Evolutionary conservation across 2,888 invertebrate species (phyloP), one percentile per base, ranked within the genome.

Genomic region (Epirrhoe alternata): DNA sequence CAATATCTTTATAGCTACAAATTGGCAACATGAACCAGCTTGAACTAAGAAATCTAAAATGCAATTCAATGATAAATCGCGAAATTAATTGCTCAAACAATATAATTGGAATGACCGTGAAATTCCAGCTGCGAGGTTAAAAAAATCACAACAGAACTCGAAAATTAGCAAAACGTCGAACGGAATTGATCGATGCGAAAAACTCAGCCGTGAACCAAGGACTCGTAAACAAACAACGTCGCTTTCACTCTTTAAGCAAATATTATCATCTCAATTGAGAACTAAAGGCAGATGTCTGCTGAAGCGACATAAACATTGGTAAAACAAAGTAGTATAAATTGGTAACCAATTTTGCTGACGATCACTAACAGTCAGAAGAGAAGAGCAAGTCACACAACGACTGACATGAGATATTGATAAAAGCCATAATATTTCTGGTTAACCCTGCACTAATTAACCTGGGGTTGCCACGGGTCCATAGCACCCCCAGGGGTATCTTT

Each of bases 231-330:
- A 68, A 50, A 57, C 50, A 5, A 53, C 35, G 50, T 38, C 64
- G 56, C 60, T 70, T 64, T 64, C 61, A 68, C 17, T 59, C 65
- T 52, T 57, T 70, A 73, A 56, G 68, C 75, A 77, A 81, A 81
- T 75, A 79, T 77, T 74, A 71, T 74, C 45, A 47, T 70, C 58
- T 53, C 57, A 8, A 17, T 24, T 64, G 61, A 53, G 50, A 35
- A 50, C 59, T 66, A 6, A 50, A 17, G 62, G 45, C 42, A 16
- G 14, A 17, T 51, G 55, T 66, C 52, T 57, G 30, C 62, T 51
- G 30, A 33, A 65, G 30, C 52, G 12, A 42, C 7, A 35, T 35
- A n/a, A n/a, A n/a, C 35, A 35, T 35, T 35, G 35, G 35, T 38
- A 2, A 38, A 24, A 1, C 24, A 24, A 24, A 3, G 24, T 24